These are phyloP conservation scores for Umimayanthus kanabou DNA, from an alignment of 92 coral and sea anemone genomes.

Conservation along the genomic window DNA sequence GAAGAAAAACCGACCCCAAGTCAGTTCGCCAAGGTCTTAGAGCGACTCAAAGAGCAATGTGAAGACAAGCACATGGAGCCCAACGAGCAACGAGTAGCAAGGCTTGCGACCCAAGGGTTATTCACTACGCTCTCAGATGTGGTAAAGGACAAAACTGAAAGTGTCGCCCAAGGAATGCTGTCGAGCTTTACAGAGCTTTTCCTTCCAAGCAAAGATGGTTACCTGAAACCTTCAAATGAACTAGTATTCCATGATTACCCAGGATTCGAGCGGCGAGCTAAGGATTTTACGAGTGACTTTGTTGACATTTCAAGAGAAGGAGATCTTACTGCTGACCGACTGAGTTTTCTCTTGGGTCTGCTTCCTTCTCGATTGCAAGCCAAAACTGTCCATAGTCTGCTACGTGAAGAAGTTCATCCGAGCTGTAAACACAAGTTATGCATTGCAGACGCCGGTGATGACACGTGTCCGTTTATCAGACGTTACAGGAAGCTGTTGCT, in stretches of 20 bases:
- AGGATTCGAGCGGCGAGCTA: constrained; percentile 89
- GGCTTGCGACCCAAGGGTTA: constrained; percentile 81
- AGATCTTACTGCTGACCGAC: constrained; percentile 89
- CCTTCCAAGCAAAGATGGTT: constrained; percentile 89
- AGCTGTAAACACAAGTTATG: constrained; percentile 82
- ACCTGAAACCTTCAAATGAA: constrained; percentile 82
- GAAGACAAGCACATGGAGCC: constrained; percentile 86
- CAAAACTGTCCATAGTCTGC: constrained; percentile 76
- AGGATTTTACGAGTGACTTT: constrained; percentile 86
- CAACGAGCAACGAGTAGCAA: constrained; percentile 80
- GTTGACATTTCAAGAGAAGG: constrained; percentile 93
- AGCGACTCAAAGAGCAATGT: constrained; percentile 78
- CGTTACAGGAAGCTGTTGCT: constrained; percentile 75
- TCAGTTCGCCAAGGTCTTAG: constrained; percentile 83
- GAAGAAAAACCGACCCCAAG: constrained; percentile 83
- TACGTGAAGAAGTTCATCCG: constrained; percentile 87
- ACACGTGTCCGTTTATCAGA: constrained; percentile 66
- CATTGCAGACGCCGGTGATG: constrained; percentile 65
- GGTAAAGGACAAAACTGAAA: constrained; percentile 73
- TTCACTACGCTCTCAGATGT: constrained; percentile 78
- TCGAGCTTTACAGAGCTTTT: constrained; percentile 66
- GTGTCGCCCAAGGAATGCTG: constrained; percentile 65
- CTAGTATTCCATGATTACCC: constrained; percentile 89
- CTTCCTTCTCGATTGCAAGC: constrained; percentile 88
- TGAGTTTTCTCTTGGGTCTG: constrained; percentile 77